phyloP scores from a whole-genome alignment of 2,888 invertebrate genomes.

The Malachius bipustulatus region DNA sequence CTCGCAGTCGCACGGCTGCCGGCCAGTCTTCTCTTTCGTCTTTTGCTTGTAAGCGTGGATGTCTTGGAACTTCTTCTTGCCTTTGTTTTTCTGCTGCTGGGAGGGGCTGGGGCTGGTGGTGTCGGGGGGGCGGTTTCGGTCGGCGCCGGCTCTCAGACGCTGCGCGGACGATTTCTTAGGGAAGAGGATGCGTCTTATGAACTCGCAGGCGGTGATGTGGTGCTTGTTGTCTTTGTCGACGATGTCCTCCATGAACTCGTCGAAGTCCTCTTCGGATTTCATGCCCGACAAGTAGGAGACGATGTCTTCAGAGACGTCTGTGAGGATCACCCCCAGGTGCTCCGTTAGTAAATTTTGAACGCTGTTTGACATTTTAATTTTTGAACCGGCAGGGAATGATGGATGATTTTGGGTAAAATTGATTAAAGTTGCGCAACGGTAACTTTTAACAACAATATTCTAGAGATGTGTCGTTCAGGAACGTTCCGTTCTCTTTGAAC shows the following conservation, averaged over 20 bases:
- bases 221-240: conserved; percentile 54
- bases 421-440: no score
- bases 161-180: conserved; percentile 14
- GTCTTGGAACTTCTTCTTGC: conserved; percentile 27
- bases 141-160: neutral
- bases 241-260: conserved; percentile 66
- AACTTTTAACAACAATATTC: no score
- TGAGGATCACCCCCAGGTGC: neutral
- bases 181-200: conserved; percentile 31
- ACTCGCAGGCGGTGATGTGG: conserved; percentile 50
- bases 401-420: no score
- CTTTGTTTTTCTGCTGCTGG: conserved; percentile 19
- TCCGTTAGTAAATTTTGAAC: no score
- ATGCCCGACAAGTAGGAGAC: conserved; percentile 62
- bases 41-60: conserved; percentile 25
- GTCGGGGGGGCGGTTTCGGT: neutral
- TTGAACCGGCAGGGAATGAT: no score
- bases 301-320: conserved; percentile 16
- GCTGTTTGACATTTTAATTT: no score
- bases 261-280: conserved; percentile 56
- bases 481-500: no score
- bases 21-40: conserved; percentile 43
- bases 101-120: conserved; percentile 6
- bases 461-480: no score
- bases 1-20: conserved; percentile 85